A percentile compares a stretch with the other conserved stretches of the same genome.
These are phyloP conservation scores for Gadus chalcogrammus DNA, from an alignment of 2,113 vertebrate genomes.

Conservation along the genomic window DNA sequence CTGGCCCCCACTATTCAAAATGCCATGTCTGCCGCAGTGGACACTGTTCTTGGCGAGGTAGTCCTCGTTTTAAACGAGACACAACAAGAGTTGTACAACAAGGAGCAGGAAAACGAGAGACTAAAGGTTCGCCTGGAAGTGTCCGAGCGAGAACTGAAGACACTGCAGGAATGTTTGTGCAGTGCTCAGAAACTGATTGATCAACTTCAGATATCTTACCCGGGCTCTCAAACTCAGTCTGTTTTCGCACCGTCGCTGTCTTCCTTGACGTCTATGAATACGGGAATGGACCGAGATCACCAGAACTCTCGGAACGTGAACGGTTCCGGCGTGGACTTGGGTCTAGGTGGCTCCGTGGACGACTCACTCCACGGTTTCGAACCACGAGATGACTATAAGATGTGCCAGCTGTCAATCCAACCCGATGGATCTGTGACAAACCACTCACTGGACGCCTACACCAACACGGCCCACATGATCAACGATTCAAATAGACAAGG, in stretches of 20 bases:
- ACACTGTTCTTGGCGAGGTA: constrained; percentile 74
- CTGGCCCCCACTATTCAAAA: constrained; percentile 74
- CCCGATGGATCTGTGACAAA: constrained; percentile 77
- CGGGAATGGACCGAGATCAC: constrained; percentile 57
- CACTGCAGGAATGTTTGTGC: constrained; percentile 73
- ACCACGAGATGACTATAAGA: constrained; percentile 73
- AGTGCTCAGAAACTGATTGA: constrained; percentile 78
- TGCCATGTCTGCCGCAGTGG: constrained; percentile 74
- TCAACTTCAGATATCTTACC: constrained; percentile 73
- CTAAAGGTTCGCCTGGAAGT: constrained; percentile 74
- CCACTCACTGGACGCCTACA: constrained; percentile 66
- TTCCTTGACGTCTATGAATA: constrained; percentile 51
- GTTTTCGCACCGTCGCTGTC: constrained; percentile 59
- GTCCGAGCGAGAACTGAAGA: constrained; percentile 75
- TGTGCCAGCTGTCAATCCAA: constrained; percentile 78
- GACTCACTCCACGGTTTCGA: constrained; percentile 73
- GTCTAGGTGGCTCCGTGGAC: constrained; percentile 64
- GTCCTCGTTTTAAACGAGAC: constrained; percentile 73
- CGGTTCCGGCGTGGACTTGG: constrained; percentile 62
- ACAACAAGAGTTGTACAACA: constrained; percentile 69
- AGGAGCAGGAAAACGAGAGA: constrained; percentile 75
- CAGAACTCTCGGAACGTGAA: constrained; percentile 58
- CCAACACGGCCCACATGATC: constrained; percentile 58
- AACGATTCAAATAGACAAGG: constrained; percentile 63
- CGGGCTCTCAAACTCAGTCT: constrained; percentile 55